Evolutionary conservation across 2,113 vertebrate genomes (phyloP).

Genomic region (Pachypanchax playfairii): DNA sequence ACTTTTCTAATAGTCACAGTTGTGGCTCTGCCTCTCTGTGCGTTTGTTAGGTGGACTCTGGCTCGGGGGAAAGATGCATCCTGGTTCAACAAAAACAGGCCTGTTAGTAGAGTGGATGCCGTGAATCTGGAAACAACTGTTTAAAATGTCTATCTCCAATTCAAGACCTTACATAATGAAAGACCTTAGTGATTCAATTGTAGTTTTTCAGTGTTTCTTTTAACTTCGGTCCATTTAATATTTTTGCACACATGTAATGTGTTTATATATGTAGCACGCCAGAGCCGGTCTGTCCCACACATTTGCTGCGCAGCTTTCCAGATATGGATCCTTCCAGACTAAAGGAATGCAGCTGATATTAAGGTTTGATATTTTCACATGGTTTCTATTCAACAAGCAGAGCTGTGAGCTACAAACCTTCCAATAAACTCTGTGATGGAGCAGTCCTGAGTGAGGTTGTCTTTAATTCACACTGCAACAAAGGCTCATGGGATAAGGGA

Average conservation of each 20-base stretch:
- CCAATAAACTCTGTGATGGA: constrained; percentile 26
- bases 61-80: constrained; percentile 61
- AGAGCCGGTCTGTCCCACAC: constrained; percentile 46
- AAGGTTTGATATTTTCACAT: constrained; percentile 63
- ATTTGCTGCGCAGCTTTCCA: constrained; percentile 47
- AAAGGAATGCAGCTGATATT: constrained; percentile 66
- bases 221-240: background rate
- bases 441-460: constrained; percentile 31
- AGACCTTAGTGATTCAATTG: background rate
- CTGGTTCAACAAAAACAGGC: constrained; percentile 29
- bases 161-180: constrained; percentile 1
- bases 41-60: constrained; percentile 30
- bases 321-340: constrained; percentile 45
- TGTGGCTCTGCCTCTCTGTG: constrained; percentile 32
- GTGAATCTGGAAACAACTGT: background rate
- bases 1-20: constrained; percentile 34
- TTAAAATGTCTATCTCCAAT: background rate
- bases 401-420: constrained; percentile 32
- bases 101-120: no score
- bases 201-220: background rate
- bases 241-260: background rate
- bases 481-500: constrained; percentile 37
- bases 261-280: constrained; percentile 3
- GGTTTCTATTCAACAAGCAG: constrained; percentile 56
- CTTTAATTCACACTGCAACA: constrained; percentile 46